Evolutionary conservation across 2,797 vertebrate species (phyloP).

Genomic region (Triplophysa bombifrons): DNA sequence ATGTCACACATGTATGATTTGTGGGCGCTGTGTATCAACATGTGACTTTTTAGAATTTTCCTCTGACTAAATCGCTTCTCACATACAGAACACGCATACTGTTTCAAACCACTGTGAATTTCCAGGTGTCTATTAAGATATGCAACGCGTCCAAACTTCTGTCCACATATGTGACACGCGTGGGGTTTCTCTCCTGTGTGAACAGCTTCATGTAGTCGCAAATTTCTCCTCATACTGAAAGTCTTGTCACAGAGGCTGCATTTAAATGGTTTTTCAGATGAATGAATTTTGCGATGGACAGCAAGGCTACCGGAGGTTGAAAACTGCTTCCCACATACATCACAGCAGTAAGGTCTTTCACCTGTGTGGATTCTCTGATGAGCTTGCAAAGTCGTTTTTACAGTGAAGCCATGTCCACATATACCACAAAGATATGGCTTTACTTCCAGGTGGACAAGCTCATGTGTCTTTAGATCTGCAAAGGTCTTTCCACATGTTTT

Average conservation of each 20-base stretch:
- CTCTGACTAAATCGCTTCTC: slow-evolving; percentile 74
- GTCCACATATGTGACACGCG: slow-evolving; percentile 70
- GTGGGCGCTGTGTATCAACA: slow-evolving; percentile 54
- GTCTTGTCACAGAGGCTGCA: slow-evolving; percentile 70
- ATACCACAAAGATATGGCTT: slow-evolving; percentile 66
- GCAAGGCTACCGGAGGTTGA: slow-evolving; percentile 67
- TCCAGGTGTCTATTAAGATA: slow-evolving; percentile 76
- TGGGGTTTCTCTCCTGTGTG: slow-evolving; percentile 78
- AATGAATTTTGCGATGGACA: slow-evolving; percentile 71
- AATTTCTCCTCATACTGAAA: slow-evolving; percentile 69
- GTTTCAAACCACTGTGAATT: slow-evolving; percentile 72
- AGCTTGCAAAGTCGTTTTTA: slow-evolving; percentile 71
- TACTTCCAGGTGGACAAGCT: slow-evolving; percentile 66
- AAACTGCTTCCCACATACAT: slow-evolving; percentile 73
- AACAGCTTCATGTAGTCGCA: slow-evolving; percentile 66
- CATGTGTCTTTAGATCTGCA: slow-evolving; percentile 65
- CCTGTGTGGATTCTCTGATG: slow-evolving; percentile 72
- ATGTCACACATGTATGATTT: slow-evolving; percentile 66
- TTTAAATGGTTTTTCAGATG: slow-evolving; percentile 67
- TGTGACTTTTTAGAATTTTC: slow-evolving; percentile 73
- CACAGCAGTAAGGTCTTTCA: slow-evolving; percentile 70
- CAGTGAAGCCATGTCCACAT: slow-evolving; percentile 73
- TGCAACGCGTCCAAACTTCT: slow-evolving; percentile 70
- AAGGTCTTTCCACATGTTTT: slow-evolving; percentile 64
- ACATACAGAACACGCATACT: slow-evolving; percentile 67